Conservation (phyloP, 30 jellyfish, hydroid and myxozoan species). For the Catostylus mosaicus region DNA sequence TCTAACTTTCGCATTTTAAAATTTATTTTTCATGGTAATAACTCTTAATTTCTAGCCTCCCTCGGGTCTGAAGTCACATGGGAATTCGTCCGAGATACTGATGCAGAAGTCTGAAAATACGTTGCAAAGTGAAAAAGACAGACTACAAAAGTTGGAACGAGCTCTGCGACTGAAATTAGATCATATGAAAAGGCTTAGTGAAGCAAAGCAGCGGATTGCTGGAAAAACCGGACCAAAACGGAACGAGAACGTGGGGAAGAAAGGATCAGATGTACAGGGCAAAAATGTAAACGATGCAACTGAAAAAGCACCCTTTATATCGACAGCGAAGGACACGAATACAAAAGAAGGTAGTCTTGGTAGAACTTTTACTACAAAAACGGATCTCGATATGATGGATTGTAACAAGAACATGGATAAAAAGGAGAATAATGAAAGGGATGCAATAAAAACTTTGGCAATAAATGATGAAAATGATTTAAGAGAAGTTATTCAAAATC, state of each 20-base stretch:
- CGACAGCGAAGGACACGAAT: no score
- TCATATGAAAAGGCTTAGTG: slow-evolving; percentile 41
- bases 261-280: neutral
- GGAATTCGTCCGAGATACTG: neutral
- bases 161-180: slow-evolving; percentile 40
- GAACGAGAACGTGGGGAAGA: neutral
- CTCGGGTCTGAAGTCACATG: no score
- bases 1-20: no score
- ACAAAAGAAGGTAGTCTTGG: no score
- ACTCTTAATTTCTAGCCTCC: no score
- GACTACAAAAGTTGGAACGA: slow-evolving; percentile 41
- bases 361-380: no score
- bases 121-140: slow-evolving; percentile 16
- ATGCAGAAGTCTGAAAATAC: neutral
- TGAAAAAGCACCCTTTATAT: neutral
- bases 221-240: neutral
- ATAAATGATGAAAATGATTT: neutral
- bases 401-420: no score
- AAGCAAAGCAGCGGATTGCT: neutral
- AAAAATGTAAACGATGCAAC: neutral
- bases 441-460: no score
- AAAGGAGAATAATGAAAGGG: neutral
- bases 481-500: neutral
- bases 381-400: no score
- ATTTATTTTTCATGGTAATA: no score